phyloP scores from a whole-genome alignment of 2,888 invertebrate species.

The Fragum sueziense region DNA sequence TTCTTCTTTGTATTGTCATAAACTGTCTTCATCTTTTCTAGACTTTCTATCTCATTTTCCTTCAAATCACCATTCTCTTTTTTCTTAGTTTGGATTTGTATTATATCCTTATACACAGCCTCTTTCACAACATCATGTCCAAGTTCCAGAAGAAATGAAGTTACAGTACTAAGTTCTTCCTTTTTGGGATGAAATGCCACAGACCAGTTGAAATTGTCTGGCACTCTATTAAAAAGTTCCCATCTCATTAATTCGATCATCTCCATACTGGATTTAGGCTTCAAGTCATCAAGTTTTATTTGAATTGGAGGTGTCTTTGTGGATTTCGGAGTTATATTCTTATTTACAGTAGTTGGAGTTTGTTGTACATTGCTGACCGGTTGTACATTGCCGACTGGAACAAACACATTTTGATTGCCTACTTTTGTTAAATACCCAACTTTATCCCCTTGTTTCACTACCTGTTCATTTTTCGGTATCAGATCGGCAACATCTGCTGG shows the following conservation, averaged over 20 bases:
- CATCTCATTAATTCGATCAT: slow-evolving; percentile 72
- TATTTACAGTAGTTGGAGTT: not conserved
- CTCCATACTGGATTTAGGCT: slow-evolving; percentile 70
- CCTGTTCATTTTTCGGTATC: slow-evolving; percentile 17
- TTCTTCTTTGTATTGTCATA: slow-evolving; percentile 73
- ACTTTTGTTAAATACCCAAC: slow-evolving; percentile 49
- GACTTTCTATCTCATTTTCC: slow-evolving; percentile 84
- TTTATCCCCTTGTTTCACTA: slow-evolving; percentile 46
- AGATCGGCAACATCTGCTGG: not conserved
- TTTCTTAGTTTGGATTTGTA: slow-evolving; percentile 92
- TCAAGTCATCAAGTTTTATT: slow-evolving; percentile 41
- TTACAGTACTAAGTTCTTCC: slow-evolving; percentile 81
- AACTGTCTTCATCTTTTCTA: slow-evolving; percentile 88
- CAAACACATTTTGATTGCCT: slow-evolving; percentile 54
- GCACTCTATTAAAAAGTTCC: slow-evolving; percentile 70
- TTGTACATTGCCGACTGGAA: slow-evolving; percentile 34
- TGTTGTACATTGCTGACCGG: not conserved
- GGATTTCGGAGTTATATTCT: slow-evolving; percentile 7
- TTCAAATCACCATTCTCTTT: slow-evolving; percentile 83
- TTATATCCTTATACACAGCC: slow-evolving; percentile 94
- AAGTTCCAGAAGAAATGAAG: slow-evolving; percentile 95
- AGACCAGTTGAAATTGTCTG: slow-evolving; percentile 69
- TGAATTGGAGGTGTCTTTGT: not conserved
- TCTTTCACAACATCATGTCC: slow-evolving; percentile 96
- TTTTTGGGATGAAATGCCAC: slow-evolving; percentile 64